Evolutionary conservation across 2,888 invertebrate genomes (phyloP).

Genomic region (Marasmarcha lunaedactyla): DNA sequence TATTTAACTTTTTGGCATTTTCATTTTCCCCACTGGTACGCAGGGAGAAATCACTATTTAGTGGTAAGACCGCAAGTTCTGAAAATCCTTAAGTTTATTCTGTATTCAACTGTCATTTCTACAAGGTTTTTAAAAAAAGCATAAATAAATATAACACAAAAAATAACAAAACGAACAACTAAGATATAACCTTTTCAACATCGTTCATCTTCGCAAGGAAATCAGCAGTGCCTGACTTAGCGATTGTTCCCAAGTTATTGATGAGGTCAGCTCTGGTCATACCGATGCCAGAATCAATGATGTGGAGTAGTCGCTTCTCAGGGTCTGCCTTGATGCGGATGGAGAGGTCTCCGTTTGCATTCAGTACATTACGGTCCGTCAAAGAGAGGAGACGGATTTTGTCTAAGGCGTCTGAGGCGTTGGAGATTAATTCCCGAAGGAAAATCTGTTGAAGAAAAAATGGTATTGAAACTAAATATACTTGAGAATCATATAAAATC

Average conservation of each 20-base stretch:
- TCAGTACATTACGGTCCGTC: slow-evolving; percentile 85
- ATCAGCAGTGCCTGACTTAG: slow-evolving; percentile 97
- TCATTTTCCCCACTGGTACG: too few relatives aligned
- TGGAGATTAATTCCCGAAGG: slow-evolving; percentile 97
- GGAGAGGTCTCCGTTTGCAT: slow-evolving; percentile 82
- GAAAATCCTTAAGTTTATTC: too few relatives aligned
- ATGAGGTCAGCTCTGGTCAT: slow-evolving; percentile 96
- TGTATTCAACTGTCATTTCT: too few relatives aligned
- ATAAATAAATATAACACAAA: too few relatives aligned
- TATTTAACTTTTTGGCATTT: too few relatives aligned
- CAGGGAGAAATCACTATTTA: too few relatives aligned
- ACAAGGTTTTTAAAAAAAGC: too few relatives aligned
- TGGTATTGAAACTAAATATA: not conserved
- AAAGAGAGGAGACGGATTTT: slow-evolving; percentile 95
- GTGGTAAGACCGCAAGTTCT: too few relatives aligned
- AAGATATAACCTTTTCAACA: slow-evolving; percentile 33
- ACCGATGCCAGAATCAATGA: slow-evolving; percentile 96
- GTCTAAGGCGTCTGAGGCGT: slow-evolving; percentile 98
- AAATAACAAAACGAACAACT: too few relatives aligned
- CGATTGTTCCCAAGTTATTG: slow-evolving; percentile 97
- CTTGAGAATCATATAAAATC: too few relatives aligned
- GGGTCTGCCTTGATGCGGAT: slow-evolving; percentile 95
- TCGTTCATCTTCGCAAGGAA: slow-evolving; percentile 93
- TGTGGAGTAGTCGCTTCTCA: slow-evolving; percentile 90
- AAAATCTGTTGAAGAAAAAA: slow-evolving; percentile 77